These are phyloP conservation scores for Pholis gunnellus DNA, from an alignment of 2,113 vertebrate genomes.

Conservation along the genomic window DNA sequence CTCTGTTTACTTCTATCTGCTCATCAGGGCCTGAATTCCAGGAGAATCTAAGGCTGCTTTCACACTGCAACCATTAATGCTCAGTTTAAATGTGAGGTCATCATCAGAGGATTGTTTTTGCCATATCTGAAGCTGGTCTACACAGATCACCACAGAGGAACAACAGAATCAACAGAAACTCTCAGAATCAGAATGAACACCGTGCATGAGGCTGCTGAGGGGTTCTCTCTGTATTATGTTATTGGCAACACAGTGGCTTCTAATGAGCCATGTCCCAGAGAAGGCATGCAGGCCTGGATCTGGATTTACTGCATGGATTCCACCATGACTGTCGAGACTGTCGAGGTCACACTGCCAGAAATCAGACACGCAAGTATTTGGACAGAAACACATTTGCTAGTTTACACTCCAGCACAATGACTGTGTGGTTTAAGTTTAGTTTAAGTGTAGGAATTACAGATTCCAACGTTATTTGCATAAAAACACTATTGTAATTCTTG, in stretches of 20 bases:
- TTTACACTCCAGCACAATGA: too few species aligned
- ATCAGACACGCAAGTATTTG: not conserved
- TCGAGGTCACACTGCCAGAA: not conserved
- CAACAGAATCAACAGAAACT: not conserved
- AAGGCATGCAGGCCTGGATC: not conserved
- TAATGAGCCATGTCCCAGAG: constrained; percentile 9
- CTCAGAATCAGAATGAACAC: not conserved
- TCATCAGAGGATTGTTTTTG: not conserved
- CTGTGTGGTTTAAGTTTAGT: too few species aligned
- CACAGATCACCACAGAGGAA: too few species aligned
- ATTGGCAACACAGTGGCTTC: not conserved
- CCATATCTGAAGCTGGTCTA: too few species aligned
- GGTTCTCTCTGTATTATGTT: not conserved
- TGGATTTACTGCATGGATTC: not conserved
- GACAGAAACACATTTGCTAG: not conserved
- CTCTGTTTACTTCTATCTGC: not conserved
- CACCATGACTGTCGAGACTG: not conserved
- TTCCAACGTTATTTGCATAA: not conserved
- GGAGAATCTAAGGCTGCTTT: not conserved
- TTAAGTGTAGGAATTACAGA: too few species aligned
- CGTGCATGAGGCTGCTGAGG: not conserved
- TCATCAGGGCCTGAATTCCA: not conserved
- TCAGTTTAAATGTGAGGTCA: not conserved
- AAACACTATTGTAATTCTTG: not conserved
- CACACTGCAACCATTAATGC: not conserved